A percentile compares a stretch with the other conserved stretches of the same genome.
These are phyloP conservation scores for Parotia lawesii DNA, from an alignment of 2,113 vertebrate species.

Conservation along the genomic window DNA sequence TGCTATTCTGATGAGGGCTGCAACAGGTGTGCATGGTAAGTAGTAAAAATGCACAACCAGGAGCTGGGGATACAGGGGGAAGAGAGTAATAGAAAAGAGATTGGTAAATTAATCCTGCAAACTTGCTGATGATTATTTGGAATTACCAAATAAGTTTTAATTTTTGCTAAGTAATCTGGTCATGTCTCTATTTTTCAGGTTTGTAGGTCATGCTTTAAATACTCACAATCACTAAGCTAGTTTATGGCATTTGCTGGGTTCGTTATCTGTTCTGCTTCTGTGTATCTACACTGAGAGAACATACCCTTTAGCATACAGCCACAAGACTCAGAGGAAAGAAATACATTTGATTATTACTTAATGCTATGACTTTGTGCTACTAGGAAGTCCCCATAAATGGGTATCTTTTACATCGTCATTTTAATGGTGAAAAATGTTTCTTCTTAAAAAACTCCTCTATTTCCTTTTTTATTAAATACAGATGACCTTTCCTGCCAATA, in stretches of 20 bases:
- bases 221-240: neutral
- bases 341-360: neutral
- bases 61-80: neutral
- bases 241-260: neutral
- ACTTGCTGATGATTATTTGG: neutral
- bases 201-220: neutral
- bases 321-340: neutral
- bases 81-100: neutral
- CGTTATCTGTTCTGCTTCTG: neutral
- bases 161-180: neutral
- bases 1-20: neutral
- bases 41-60: neutral
- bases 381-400: neutral
- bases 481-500: neutral
- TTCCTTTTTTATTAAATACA: neutral
- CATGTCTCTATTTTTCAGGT: neutral
- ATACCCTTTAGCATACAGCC: neutral
- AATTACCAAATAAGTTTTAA: neutral
- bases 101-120: neutral
- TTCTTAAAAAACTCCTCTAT: neutral
- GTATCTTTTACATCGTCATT: neutral
- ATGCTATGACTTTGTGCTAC: neutral
- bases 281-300: neutral
- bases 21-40: neutral
- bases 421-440: neutral